These are phyloP conservation scores for Papilio demoleus DNA, from an alignment of 2,888 invertebrate species.

Conservation along the genomic window DNA sequence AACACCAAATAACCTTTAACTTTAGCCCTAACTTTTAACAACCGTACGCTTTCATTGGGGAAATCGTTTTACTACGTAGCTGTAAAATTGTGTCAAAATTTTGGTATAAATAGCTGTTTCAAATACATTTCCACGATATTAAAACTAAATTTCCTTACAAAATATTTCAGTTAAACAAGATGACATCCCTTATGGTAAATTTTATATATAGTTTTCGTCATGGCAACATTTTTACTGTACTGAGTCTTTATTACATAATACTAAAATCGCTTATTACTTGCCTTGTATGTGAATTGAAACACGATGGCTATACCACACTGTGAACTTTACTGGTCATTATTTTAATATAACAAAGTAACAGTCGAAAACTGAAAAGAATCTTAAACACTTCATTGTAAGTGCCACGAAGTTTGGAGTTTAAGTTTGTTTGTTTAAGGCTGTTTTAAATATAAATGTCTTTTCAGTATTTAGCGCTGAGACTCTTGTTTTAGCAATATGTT, in stretches of 20 bases:
- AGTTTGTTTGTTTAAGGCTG: too few relatives aligned
- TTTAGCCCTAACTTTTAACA: background rate
- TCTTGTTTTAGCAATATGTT: too few relatives aligned
- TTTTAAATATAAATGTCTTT: too few relatives aligned
- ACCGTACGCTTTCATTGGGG: background rate
- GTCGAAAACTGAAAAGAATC: too few relatives aligned
- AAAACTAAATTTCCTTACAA: background rate
- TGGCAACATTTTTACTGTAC: background rate
- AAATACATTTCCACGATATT: background rate
- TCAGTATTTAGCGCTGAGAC: too few relatives aligned
- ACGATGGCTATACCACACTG: too few relatives aligned
- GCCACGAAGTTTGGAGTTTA: too few relatives aligned
- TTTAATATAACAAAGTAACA: too few relatives aligned
- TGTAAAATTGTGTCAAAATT: background rate
- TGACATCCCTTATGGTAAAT: background rate
- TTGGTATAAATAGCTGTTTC: slow-evolving; percentile 1
- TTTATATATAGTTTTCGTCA: background rate
- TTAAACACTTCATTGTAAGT: too few relatives aligned
- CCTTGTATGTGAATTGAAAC: too few relatives aligned
- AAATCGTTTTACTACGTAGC: background rate
- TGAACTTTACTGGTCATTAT: background rate
- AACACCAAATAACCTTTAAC: background rate
- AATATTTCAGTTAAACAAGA: background rate
- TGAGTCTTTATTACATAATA: too few relatives aligned
- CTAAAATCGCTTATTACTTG: too few relatives aligned